Evolutionary conservation across 2,113 vertebrate species (phyloP).

Genomic region (Ranitomeya variabilis): DNA sequence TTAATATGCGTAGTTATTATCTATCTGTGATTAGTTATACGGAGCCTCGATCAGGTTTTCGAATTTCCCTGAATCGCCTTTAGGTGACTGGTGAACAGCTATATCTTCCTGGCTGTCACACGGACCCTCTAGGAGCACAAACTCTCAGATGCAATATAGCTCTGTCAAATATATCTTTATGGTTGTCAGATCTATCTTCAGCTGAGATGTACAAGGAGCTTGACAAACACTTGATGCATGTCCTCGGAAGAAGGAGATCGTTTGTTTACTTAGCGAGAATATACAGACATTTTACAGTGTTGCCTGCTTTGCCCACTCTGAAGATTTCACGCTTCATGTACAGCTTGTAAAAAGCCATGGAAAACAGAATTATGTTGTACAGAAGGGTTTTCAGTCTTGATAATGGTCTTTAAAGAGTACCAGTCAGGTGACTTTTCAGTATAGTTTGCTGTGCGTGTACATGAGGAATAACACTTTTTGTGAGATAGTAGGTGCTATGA

Average conservation of each 20-base stretch:
- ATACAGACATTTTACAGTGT: not conserved
- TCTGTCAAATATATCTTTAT: conserved; percentile 44
- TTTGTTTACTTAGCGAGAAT: conserved; percentile 16
- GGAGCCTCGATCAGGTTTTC: not conserved
- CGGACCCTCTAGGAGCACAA: conserved; percentile 11
- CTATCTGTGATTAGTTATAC: not conserved
- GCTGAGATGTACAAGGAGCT: conserved; percentile 2
- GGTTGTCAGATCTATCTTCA: conserved; percentile 39
- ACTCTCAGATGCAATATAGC: conserved; percentile 15
- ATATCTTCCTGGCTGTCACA: conserved; percentile 34
- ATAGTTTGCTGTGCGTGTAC: no score
- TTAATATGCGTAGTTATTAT: not conserved
- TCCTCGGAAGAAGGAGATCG: conserved; percentile 12
- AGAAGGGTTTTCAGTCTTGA: not conserved
- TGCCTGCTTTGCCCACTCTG: not conserved
- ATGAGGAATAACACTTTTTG: no score
- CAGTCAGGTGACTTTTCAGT: no score
- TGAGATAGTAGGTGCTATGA: no score
- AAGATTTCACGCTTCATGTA: not conserved
- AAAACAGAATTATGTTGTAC: not conserved
- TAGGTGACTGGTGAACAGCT: not conserved
- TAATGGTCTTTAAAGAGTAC: not conserved
- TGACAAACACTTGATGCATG: conserved; percentile 24
- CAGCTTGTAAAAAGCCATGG: not conserved
- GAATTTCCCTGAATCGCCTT: not conserved